Evolutionary conservation across 2,113 vertebrate species (phyloP).

Genomic region (Seriola rivoliana): DNA sequence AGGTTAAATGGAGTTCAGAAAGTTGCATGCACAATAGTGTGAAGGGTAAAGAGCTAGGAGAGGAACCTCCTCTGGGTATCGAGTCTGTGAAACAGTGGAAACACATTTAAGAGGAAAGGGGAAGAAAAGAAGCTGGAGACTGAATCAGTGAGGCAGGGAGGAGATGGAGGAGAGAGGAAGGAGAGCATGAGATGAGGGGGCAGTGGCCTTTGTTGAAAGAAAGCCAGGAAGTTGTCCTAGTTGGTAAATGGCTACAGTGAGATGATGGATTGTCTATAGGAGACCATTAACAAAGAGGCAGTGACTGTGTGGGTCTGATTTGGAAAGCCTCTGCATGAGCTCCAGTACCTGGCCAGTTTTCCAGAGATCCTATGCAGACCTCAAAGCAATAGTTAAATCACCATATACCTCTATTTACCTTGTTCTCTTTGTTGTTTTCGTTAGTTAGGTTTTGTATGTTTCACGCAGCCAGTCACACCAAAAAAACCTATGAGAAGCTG

Average conservation of each 20-base stretch:
- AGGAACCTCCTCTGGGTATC: constrained; percentile 31
- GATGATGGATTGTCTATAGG: constrained; percentile 69
- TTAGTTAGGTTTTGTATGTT: too few relatives aligned
- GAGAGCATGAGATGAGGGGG: constrained; percentile 48
- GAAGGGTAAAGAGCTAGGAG: constrained; percentile 47
- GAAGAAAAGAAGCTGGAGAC: constrained; percentile 35
- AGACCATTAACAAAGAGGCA: constrained; percentile 54
- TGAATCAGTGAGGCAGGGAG: constrained; percentile 48
- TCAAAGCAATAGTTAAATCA: constrained; percentile 15
- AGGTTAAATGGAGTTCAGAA: constrained; percentile 72
- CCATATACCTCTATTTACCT: background rate
- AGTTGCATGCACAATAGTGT: constrained; percentile 48
- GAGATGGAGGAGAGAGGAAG: constrained; percentile 32
- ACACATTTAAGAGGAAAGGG: constrained; percentile 39
- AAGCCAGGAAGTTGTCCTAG: constrained; percentile 68
- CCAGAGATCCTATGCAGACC: background rate
- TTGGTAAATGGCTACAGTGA: constrained; percentile 57
- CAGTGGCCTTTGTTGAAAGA: constrained; percentile 46
- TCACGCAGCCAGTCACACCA: background rate
- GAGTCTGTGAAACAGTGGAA: constrained; percentile 27
- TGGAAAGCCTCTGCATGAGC: constrained; percentile 30
- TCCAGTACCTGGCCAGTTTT: background rate
- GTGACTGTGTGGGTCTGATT: constrained; percentile 37
- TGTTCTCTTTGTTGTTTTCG: background rate
- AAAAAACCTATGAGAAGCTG: background rate